Conservation (phyloP, 2,797 vertebrate genomes). For the Phrynocephalus vlangalii region DNA sequence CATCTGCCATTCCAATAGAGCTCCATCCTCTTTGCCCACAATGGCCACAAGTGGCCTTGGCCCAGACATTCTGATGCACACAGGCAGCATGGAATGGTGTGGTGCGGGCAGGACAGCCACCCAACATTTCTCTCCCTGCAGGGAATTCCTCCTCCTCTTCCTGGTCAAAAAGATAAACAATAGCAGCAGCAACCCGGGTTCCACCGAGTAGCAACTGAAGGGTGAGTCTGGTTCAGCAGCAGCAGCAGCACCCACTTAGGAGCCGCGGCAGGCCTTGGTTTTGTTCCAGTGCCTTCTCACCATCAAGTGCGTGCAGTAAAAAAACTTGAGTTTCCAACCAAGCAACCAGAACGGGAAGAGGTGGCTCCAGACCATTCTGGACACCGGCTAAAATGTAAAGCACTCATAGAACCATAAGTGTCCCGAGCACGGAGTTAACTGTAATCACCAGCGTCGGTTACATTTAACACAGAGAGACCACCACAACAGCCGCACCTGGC, state of each 20-base stretch:
- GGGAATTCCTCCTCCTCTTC: background rate
- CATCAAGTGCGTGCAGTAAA: too few species aligned
- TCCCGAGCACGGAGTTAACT: background rate
- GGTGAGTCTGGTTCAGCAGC: background rate
- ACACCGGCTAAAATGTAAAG: slow-evolving; percentile 30
- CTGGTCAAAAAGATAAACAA: background rate
- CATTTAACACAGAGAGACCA: too few species aligned
- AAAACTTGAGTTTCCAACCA: background rate
- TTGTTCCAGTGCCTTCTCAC: background rate
- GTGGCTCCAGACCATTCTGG: slow-evolving; percentile 35
- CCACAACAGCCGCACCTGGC: too few species aligned
- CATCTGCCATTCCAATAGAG: background rate
- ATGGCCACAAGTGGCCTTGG: background rate
- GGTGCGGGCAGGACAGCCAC: too few species aligned
- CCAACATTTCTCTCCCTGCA: background rate
- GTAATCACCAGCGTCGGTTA: slow-evolving; percentile 40
- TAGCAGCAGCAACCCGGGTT: too few species aligned
- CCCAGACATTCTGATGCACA: too few species aligned
- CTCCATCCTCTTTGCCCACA: background rate
- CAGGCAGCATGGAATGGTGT: background rate
- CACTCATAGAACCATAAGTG: too few species aligned
- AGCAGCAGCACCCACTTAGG: too few species aligned
- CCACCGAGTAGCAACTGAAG: too few species aligned
- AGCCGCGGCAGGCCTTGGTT: background rate
- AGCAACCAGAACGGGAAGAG: slow-evolving; percentile 39